phyloP scores from a whole-genome alignment of 53 echinoderm and acorn worm species.

The Astropecten irregularis region DNA sequence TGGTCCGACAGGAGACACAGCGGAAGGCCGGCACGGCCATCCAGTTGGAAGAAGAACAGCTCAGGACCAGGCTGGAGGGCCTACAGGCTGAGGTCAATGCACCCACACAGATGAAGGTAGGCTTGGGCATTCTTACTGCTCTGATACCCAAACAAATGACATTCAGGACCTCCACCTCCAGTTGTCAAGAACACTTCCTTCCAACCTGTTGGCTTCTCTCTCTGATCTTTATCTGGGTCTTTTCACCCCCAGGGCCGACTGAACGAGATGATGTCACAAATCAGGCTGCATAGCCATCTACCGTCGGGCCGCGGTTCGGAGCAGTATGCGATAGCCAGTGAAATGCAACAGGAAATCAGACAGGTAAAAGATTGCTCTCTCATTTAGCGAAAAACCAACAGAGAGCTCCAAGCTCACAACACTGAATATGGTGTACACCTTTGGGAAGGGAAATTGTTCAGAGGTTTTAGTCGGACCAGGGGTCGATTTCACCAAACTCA shows the following conservation, averaged over 20 bases:
- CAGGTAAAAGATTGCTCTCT: constrained; percentile 56
- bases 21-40: constrained; percentile 85
- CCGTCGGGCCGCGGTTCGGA: constrained; percentile 66
- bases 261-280: constrained; percentile 98
- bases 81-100: constrained; percentile 90
- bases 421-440: no score
- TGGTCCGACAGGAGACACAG: constrained; percentile 81
- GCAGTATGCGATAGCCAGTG: constrained; percentile 72
- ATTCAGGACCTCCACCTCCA: no score
- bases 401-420: no score
- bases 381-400: neutral
- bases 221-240: no score
- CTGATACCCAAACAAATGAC: no score
- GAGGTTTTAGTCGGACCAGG: no score
- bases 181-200: no score
- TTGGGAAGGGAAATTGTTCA: no score
- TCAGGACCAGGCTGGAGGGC: constrained; percentile 81
- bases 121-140: neutral
- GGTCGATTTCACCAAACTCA: no score
- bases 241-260: constrained; percentile 70
- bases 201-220: no score
- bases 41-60: constrained; percentile 88
- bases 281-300: constrained; percentile 84
- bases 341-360: constrained; percentile 92
- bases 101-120: constrained; percentile 93